Percentiles rank a stretch among this genome's conserved stretches.
phyloP scores from a whole-genome alignment of 2,113 vertebrate species.

The Trochalopteron elliotii region DNA sequence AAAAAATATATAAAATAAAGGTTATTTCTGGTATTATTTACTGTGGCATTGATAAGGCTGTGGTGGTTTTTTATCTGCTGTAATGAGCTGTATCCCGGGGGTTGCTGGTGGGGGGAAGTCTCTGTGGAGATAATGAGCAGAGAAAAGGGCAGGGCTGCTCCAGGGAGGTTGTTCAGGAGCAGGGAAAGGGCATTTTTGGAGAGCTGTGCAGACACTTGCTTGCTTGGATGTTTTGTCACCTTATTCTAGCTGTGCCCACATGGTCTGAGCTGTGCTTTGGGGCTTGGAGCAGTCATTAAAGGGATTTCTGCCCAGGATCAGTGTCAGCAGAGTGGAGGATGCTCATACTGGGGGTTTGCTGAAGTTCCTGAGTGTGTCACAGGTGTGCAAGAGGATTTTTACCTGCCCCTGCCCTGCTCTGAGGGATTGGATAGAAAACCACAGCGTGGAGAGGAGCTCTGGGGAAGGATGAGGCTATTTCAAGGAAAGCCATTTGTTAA shows the following conservation, averaged over 20 bases:
- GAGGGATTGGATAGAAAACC: fast-evolving
- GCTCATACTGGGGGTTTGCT: neutral
- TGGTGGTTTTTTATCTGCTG: neutral
- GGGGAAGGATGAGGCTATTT: neutral
- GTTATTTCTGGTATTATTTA: fast-evolving
- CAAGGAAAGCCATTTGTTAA: neutral
- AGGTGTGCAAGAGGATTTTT: fast-evolving
- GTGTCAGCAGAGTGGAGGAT: fast-evolving
- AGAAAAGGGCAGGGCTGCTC: neutral
- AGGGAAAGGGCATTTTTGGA: no score
- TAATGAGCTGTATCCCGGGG: neutral
- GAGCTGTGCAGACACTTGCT: fast-evolving
- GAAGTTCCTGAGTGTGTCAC: fast-evolving
- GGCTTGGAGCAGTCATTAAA: neutral
- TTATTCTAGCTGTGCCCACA: fast-evolving
- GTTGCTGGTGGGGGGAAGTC: fast-evolving
- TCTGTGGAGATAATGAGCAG: neutral
- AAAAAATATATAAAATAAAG: no score
- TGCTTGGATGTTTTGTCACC: neutral
- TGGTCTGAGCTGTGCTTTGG: neutral
- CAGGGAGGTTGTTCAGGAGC: fast-evolving
- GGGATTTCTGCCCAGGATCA: fast-evolving
- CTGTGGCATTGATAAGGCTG: fast-evolving
- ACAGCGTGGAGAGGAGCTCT: fast-evolving
- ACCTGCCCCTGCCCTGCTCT: neutral